Conservation (phyloP, 2,888 invertebrate species). For the Stegophylla sp. region DNA sequence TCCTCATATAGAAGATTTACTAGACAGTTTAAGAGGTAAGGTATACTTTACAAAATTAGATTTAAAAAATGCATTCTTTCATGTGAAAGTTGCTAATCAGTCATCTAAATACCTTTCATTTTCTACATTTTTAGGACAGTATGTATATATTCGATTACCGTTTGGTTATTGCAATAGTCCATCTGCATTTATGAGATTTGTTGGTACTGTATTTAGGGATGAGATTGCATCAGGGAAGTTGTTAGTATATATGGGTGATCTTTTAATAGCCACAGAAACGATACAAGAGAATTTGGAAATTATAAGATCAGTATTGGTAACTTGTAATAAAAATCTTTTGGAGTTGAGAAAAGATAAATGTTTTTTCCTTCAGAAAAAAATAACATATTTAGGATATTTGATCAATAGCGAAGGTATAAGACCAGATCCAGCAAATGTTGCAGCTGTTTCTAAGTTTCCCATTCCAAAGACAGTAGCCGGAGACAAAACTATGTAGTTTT, state of each 20-base stretch:
- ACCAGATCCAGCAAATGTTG: too few relatives aligned
- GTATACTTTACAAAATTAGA: conserved; percentile 27
- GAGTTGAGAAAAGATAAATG: too few relatives aligned
- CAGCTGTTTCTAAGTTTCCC: conserved; percentile 38
- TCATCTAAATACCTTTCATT: conserved; percentile 28
- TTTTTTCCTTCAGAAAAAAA: too few relatives aligned
- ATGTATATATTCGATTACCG: conserved; percentile 34
- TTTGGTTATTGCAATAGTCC: conserved; percentile 44
- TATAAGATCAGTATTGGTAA: not conserved
- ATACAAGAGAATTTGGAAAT: too few relatives aligned
- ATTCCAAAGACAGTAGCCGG: conserved; percentile 35
- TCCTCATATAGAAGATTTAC: conserved; percentile 26
- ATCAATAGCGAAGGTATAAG: too few relatives aligned
- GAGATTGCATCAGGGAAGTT: not conserved
- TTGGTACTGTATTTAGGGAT: conserved; percentile 9
- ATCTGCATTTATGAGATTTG: conserved; percentile 33
- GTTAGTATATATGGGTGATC: conserved; percentile 36
- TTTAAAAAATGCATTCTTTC: conserved; percentile 39
- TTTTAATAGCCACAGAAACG: conserved; percentile 12
- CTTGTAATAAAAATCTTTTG: conserved; percentile 8
- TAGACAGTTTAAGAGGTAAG: not conserved
- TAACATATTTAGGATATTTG: too few relatives aligned
- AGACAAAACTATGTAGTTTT: conserved; percentile 50
- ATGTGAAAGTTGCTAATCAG: conserved; percentile 25
- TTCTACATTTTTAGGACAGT: conserved; percentile 41